These are phyloP conservation scores for Psephotus haematonotus DNA, from an alignment of 2,113 vertebrate genomes.

Conservation along the genomic window DNA sequence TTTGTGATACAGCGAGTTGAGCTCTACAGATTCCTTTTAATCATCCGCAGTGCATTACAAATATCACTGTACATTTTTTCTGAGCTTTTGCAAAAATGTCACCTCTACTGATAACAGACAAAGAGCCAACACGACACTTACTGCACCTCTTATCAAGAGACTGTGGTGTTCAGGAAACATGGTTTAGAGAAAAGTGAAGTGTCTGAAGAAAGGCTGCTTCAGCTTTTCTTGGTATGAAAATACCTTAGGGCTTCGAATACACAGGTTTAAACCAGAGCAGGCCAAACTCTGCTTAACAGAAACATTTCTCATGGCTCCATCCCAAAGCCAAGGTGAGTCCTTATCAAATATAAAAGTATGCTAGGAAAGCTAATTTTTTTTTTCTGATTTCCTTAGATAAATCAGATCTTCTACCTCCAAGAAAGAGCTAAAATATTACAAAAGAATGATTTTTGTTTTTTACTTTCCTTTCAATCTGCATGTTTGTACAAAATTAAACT, in stretches of 20 bases:
- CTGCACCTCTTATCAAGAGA: background rate
- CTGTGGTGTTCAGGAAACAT: background rate
- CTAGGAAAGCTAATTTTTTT: background rate
- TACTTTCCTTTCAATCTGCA: background rate
- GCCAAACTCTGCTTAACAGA: background rate
- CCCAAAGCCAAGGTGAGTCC: background rate
- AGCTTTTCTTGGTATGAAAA: background rate
- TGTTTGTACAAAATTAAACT: background rate
- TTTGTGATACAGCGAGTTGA: background rate
- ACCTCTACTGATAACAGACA: background rate
- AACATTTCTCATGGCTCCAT: background rate
- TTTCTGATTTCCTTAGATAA: background rate
- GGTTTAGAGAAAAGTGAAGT: background rate
- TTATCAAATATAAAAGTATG: background rate
- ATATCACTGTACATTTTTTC: background rate
- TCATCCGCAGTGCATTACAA: background rate
- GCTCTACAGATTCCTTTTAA: background rate
- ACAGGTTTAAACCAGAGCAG: background rate
- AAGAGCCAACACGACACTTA: background rate
- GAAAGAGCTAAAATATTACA: background rate
- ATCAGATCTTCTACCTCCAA: background rate
- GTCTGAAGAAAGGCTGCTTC: background rate
- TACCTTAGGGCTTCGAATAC: background rate
- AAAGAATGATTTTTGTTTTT: background rate
- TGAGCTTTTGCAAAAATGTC: background rate